Evolutionary conservation across 2,888 invertebrate species (phyloP), one percentile per base, ranked within the genome.

Genomic region (Pelosia muscerda): DNA sequence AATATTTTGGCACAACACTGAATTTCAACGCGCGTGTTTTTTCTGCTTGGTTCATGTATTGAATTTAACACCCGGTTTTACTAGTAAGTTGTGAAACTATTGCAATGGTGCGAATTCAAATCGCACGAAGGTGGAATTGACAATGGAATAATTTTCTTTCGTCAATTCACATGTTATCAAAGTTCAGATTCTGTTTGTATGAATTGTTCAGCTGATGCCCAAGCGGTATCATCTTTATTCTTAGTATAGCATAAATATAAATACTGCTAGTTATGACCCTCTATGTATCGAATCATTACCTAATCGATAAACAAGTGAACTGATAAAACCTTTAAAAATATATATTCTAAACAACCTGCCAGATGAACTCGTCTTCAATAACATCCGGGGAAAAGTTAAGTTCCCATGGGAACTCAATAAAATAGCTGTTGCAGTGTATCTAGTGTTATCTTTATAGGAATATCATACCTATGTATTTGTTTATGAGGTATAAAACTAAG

Each of bases 381-480:
- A 73, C 75, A 77, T 80, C 72, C 79, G 77, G 75, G 70, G 67
- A 79, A 79, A 75, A 71, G 61, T 4, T 23, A 38, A 58, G 73
- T 77, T 81, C 80, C 68, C 81, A 72, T 81, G 80, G 61, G 77
- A 79, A 73, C 68, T 63, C n/a, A n/a, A n/a, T 67, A 63, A 68
- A 78, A 74, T 59, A 64, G 69, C 73, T 74, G 81, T 74, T 75
- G 76, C 55, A 42, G 23, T 56, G 65, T 64, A 34, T 34, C 28
- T 9, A 49, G 49, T n/a, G 19, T n/a, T 49, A 38, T 49, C 42
- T 13, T 19, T 42, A 19, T 42, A 42, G 15, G 42, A 49, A 8
- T 49, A n/a, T n/a, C n/a, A 3, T 9, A 3, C 2, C 8, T 19
- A n/a, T 9, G 9, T 49, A 49, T 19, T 19, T 49, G n/a, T n/a